phyloP scores from a whole-genome alignment of 2,797 vertebrate species.

The Pteropus rufus region DNA sequence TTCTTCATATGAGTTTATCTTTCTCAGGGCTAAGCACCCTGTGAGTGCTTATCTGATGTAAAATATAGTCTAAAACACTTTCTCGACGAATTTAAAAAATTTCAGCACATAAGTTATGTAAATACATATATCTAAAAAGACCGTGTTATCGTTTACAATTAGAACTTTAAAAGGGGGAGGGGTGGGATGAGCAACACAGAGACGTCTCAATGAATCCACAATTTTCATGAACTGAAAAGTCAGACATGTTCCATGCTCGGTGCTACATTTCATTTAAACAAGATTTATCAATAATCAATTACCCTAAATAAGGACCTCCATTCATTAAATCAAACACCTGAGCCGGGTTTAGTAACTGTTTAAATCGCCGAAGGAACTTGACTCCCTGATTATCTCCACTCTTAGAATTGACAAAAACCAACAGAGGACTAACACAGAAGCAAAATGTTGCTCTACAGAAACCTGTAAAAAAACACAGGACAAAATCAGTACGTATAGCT shows the following conservation, averaged over 20 bases:
- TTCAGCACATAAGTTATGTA: not conserved
- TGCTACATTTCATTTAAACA: slow-evolving; percentile 41
- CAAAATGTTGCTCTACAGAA: slow-evolving; percentile 99
- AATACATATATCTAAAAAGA: not conserved
- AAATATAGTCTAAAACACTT: not conserved
- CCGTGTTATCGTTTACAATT: not conserved
- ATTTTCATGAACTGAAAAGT: not conserved
- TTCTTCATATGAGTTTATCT: not conserved
- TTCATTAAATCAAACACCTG: slow-evolving; percentile 99
- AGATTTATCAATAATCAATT: slow-evolving; percentile 78
- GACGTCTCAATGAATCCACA: not conserved
- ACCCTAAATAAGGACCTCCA: slow-evolving; percentile 98
- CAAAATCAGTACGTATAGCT: slow-evolving; percentile 59
- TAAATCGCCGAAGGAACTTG: slow-evolving; percentile 98
- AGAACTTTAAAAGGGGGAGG: not conserved
- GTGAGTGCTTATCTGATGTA: not conserved
- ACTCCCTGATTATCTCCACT: slow-evolving; percentile 99
- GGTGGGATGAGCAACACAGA: not conserved
- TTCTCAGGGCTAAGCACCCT: not conserved
- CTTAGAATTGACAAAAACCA: slow-evolving; percentile 99
- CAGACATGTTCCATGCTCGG: slow-evolving; percentile 39
- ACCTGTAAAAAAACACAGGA: slow-evolving; percentile 84
- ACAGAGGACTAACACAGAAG: slow-evolving; percentile 95
- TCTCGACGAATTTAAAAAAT: not conserved
- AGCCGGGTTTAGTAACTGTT: slow-evolving; percentile 98